Evolutionary conservation across 2,113 vertebrate species (phyloP).

Genomic region (Plotosus lineatus): DNA sequence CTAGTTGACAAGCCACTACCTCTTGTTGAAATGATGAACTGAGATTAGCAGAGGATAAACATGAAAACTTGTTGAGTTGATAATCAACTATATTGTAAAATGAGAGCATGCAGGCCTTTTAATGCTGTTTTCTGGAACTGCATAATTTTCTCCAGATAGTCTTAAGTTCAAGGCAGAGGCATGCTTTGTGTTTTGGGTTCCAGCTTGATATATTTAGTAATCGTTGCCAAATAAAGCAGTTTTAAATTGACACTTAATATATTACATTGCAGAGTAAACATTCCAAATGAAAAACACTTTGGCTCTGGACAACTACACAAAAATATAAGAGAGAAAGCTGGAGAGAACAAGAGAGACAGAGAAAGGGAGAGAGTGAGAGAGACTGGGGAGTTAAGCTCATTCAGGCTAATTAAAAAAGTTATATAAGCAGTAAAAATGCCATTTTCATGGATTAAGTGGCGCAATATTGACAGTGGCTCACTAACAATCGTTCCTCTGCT

Average conservation of each 20-base stretch:
- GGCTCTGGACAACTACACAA: neutral
- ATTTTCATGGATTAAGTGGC: neutral
- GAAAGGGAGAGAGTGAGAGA: neutral
- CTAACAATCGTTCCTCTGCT: too few relatives aligned
- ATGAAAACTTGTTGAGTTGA: neutral
- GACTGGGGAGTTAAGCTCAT: neutral
- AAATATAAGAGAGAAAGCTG: neutral
- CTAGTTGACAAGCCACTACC: neutral
- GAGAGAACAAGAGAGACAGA: neutral
- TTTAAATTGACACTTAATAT: neutral
- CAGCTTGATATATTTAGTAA: neutral
- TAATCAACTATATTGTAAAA: neutral
- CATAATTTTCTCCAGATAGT: neutral
- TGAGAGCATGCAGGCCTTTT: neutral
- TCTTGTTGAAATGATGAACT: neutral
- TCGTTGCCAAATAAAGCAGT: neutral
- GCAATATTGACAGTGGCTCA: neutral
- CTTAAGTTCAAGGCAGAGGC: neutral
- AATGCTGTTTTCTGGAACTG: neutral
- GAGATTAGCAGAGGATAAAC: neutral
- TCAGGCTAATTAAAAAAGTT: neutral
- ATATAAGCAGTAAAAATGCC: neutral
- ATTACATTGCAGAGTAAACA: neutral
- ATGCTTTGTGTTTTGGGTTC: neutral
- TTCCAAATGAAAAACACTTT: too few relatives aligned